These are phyloP conservation scores for Acheta domesticus DNA, from an alignment of 2,888 invertebrate genomes.

Conservation along the genomic window DNA sequence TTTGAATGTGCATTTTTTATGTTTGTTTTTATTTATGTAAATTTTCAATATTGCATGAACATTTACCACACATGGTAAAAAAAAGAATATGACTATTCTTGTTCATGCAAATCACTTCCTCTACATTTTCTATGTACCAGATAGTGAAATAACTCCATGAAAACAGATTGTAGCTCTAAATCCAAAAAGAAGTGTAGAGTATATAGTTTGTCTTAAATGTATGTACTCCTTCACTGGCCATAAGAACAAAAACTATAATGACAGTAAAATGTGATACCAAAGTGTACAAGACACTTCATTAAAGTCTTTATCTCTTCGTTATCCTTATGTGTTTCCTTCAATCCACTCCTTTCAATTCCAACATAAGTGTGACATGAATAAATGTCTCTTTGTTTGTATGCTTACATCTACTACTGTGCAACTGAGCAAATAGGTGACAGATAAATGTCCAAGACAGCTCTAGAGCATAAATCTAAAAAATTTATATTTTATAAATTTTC, in stretches of 20 bases:
- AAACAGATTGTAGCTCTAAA: not conserved
- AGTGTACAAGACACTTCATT: conserved; percentile 5
- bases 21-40: conserved; percentile 29
- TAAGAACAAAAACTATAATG: conserved; percentile 1
- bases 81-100: not conserved
- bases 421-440: no score
- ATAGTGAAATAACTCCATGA: not conserved
- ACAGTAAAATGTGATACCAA: conserved; percentile 11
- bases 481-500: no score
- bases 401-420: no score
- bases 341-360: conserved; percentile 23
- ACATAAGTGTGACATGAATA: conserved; percentile 32
- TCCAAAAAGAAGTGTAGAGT: not conserved
- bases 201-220: not conserved
- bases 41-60: conserved; percentile 27
- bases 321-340: not conserved
- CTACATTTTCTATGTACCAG: not conserved
- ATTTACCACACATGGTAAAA: conserved; percentile 27
- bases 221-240: conserved; percentile 18
- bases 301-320: not conserved
- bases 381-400: no score
- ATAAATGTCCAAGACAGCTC: no score
- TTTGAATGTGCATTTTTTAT: conserved; percentile 23
- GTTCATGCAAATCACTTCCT: no score
- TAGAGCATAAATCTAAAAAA: no score